These are phyloP conservation scores for Calcarius lapponicus DNA, from an alignment of 2,797 vertebrate genomes.

Conservation along the genomic window DNA sequence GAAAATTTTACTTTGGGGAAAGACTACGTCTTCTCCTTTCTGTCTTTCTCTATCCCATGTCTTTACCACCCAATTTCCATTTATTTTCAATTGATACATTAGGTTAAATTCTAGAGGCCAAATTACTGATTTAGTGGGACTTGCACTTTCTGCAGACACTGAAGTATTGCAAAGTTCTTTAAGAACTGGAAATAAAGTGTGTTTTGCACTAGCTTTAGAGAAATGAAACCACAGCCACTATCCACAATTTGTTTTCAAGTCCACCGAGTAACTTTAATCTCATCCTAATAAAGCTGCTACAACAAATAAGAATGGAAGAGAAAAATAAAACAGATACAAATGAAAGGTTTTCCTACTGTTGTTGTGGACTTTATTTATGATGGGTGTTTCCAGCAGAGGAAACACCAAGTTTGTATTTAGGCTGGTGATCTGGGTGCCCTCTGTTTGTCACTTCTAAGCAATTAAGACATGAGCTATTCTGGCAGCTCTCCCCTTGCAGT, in stretches of 20 bases:
- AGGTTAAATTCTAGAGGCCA: not conserved
- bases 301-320: not conserved
- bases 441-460: not conserved
- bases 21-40: not conserved
- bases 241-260: not conserved
- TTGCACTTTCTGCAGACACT: not conserved
- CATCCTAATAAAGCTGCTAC: not conserved
- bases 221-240: not conserved
- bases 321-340: not conserved
- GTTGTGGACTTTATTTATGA: not conserved
- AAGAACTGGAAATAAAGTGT: not conserved
- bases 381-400: not conserved
- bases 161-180: not conserved
- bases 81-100: not conserved
- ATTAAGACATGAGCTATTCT: conserved; percentile 44
- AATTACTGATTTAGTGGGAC: not conserved
- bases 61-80: not conserved
- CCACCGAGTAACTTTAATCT: not conserved
- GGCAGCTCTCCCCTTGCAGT: not conserved
- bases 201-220: not conserved
- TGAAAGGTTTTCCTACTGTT: not conserved
- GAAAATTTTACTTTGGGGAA: not conserved
- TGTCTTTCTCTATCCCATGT: accelerated
- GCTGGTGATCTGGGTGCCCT: not conserved
- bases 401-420: not conserved